Evolutionary conservation across 2,113 vertebrate genomes (phyloP).

Genomic region (Tachycineta bicolor): DNA sequence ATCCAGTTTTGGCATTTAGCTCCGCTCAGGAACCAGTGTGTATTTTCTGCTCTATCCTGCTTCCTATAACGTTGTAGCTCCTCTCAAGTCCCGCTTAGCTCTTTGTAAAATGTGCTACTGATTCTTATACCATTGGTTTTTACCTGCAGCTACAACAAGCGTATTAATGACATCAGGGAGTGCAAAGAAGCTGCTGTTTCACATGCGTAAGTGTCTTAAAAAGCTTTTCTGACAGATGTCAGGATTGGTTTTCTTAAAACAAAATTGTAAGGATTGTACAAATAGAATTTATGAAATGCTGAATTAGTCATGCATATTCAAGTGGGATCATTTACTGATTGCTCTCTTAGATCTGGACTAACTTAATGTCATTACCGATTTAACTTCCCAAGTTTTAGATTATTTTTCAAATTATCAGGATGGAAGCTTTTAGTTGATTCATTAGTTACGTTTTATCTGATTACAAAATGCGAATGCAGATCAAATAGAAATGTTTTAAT

Average conservation of each 20-base stretch:
- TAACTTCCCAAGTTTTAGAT: background rate
- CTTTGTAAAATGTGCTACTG: background rate
- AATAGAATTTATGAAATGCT: background rate
- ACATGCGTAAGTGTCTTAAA: constrained; percentile 86
- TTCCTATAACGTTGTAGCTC: background rate
- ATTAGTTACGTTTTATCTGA: background rate
- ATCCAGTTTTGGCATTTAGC: background rate
- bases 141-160: constrained; percentile 92
- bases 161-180: constrained; percentile 97
- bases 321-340: background rate
- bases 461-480: background rate
- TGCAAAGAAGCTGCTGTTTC: constrained; percentile 97
- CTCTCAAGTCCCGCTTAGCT: background rate
- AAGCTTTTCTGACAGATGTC: background rate
- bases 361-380: accelerated
- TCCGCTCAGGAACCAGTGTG: background rate
- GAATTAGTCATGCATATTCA: background rate
- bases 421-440: background rate
- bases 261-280: background rate
- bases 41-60: background rate
- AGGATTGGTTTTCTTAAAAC: background rate
- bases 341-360: background rate
- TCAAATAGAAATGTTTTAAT: background rate
- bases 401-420: background rate
- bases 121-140: background rate